Conservation (phyloP, 1,140 invertebrate species). For the Caenorhabditis latens region DNA sequence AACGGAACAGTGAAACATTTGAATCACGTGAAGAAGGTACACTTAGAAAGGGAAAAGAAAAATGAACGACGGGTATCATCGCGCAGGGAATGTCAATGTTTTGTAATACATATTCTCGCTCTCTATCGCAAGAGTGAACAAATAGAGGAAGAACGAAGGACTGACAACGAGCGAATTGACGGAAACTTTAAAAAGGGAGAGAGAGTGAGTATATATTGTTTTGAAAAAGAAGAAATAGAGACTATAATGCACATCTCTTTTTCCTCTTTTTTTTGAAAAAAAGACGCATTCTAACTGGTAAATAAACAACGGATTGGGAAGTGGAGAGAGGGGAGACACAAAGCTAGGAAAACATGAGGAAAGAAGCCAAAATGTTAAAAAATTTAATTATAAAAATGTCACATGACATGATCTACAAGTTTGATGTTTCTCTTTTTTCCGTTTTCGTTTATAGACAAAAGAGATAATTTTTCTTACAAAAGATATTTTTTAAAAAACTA, state of each 20-base stretch:
- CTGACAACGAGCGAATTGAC: neutral
- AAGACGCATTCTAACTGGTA: neutral
- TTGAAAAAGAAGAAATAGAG: neutral
- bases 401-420: neutral
- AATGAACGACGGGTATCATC: neutral
- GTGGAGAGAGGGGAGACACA: neutral
- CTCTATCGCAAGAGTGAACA: neutral
- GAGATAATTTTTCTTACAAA: too few relatives aligned
- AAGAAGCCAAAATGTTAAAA: neutral
- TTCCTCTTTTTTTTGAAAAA: slow-evolving; percentile 6
- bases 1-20: too few relatives aligned
- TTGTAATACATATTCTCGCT: slow-evolving; percentile 17
- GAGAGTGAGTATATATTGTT: neutral
- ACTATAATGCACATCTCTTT: neutral
- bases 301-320: neutral
- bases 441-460: too few relatives aligned
- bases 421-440: too few relatives aligned
- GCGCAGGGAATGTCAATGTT: neutral
- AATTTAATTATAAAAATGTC: neutral
- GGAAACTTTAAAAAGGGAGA: neutral
- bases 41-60: too few relatives aligned
- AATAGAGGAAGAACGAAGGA: neutral
- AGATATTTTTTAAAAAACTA: too few relatives aligned
- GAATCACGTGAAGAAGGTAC: too few relatives aligned
- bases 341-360: neutral